Conservation (phyloP, 1,140 invertebrate genomes). For the Drosophila watanabei region DNA sequence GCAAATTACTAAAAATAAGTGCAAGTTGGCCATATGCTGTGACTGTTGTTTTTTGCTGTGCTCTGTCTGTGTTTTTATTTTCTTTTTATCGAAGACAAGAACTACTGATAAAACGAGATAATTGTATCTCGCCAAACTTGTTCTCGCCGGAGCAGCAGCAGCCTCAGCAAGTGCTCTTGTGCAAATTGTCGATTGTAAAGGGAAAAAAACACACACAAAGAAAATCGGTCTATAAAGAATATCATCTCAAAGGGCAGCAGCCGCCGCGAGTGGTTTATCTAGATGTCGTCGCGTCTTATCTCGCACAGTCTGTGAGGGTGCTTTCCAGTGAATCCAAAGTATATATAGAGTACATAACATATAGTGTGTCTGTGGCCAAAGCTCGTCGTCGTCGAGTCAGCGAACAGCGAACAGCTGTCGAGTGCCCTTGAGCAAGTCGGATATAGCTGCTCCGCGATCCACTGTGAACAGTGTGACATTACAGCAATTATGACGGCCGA, state of each 20-base stretch:
- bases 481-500: constrained; percentile 80
- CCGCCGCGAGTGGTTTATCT: constrained; percentile 28
- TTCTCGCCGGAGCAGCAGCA: constrained; percentile 17
- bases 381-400: constrained; percentile 10
- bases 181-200: constrained; percentile 54
- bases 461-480: constrained; percentile 1
- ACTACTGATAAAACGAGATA: constrained; percentile 55
- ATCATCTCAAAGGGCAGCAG: constrained; percentile 31
- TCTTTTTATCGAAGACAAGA: constrained; percentile 37
- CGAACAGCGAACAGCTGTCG: constrained; percentile 43
- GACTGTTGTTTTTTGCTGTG: background rate
- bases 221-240: constrained; percentile 23
- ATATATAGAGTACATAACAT: background rate
- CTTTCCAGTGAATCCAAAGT: background rate
- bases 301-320: constrained; percentile 16
- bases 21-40: constrained; percentile 11
- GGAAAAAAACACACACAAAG: constrained; percentile 29
- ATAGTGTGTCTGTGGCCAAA: constrained; percentile 23
- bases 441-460: constrained; percentile 1
- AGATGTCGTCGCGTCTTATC: constrained; percentile 38
- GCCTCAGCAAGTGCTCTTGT: constrained; percentile 19
- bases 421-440: constrained; percentile 40
- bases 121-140: constrained; percentile 51
- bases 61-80: background rate
- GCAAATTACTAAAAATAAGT: constrained; percentile 40